Base-by-base conservation (phyloP, 2,113 vertebrate genomes). In the Lonchura striata region DNA sequence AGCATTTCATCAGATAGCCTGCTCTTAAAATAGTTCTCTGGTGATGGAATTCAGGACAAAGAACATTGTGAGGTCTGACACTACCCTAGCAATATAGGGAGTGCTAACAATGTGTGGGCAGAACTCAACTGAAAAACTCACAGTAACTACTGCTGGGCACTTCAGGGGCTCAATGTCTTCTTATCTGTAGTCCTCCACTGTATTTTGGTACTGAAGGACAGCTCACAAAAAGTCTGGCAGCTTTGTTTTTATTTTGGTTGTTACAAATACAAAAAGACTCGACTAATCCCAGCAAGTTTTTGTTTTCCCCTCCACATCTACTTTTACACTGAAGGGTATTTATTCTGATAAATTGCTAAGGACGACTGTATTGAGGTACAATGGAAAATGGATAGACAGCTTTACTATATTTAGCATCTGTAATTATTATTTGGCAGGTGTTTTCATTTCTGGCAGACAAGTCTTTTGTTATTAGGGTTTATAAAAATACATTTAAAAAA, bases 61-160 rank as follows among this genome's bases (percentile, higher is more conserved):
- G 17, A 39, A 35, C 52, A n/a, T 39, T 71, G 44, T 75, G 60
- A 82, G 25, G 20, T 68, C 57, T 75, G 33, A 65, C 31, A 53
- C 31, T 66, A 44, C 27, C 28, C 6, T 44, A 77, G 9, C 31
- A 69, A 60, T 52, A 50, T 24, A 61, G 57, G 20, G 14, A 21
- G 24, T 39, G 16, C 6, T 61, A 42, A 11, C 6, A 5, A 22
- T 41, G 6, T 17, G 35, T 0, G 1, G 15, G 15, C 13, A 79
- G 44, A 91, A 71, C 12, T 37, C 33, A 74, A 11, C 14, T 63
- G 27, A 70, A 52, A 65, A 86, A 9, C 37, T 84, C 28, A 1
- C 23, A 59, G 39, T 50, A 78, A 66, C 16, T 61, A 35, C 27
- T 77, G 8, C 22, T 70, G 60, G 28, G 39, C 2, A 19, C 27